Evolutionary conservation across 2,888 invertebrate species (phyloP).

Genomic region (Orchestes rusci): DNA sequence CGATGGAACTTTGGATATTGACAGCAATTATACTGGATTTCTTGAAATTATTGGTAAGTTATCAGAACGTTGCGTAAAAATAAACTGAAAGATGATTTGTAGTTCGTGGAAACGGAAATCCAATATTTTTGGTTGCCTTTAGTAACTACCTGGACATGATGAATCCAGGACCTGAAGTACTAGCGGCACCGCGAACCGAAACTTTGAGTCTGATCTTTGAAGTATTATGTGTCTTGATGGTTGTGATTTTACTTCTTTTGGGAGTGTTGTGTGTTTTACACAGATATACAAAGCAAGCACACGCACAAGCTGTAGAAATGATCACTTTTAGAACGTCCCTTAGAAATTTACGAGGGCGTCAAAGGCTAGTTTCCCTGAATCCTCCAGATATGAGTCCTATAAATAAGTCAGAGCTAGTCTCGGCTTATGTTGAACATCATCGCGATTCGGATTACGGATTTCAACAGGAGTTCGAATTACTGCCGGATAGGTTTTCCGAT

Average conservation of each 20-base stretch:
- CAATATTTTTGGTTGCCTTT: conserved; percentile 52
- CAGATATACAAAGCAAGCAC: conserved; percentile 57
- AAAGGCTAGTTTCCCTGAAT: conserved; percentile 54
- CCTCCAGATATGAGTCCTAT: conserved; percentile 81
- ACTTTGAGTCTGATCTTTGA: conserved; percentile 59
- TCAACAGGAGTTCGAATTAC: conserved; percentile 82
- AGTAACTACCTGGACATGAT: conserved; percentile 70
- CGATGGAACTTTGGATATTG: conserved; percentile 69
- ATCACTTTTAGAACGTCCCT: conserved; percentile 57
- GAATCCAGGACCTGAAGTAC: conserved; percentile 57
- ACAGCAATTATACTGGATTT: conserved; percentile 78
- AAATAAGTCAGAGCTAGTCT: conserved; percentile 62
- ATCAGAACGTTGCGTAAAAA: neutral
- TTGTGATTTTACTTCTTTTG: conserved; percentile 55
- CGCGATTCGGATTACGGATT: conserved; percentile 86
- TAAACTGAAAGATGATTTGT: neutral
- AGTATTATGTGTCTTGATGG: conserved; percentile 57
- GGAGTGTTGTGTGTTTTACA: conserved; percentile 59
- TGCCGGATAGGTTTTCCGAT: conserved; percentile 82
- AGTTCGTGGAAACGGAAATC: conserved; percentile 46
- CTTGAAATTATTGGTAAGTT: conserved; percentile 72
- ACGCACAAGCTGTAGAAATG: conserved; percentile 60
- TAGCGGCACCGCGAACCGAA: conserved; percentile 42
- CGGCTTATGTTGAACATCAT: conserved; percentile 74
- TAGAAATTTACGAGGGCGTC: conserved; percentile 60